phyloP scores from a whole-genome alignment of 37 sponge, comb jelly and placozoan species.

The Bolinopsis microptera region DNA sequence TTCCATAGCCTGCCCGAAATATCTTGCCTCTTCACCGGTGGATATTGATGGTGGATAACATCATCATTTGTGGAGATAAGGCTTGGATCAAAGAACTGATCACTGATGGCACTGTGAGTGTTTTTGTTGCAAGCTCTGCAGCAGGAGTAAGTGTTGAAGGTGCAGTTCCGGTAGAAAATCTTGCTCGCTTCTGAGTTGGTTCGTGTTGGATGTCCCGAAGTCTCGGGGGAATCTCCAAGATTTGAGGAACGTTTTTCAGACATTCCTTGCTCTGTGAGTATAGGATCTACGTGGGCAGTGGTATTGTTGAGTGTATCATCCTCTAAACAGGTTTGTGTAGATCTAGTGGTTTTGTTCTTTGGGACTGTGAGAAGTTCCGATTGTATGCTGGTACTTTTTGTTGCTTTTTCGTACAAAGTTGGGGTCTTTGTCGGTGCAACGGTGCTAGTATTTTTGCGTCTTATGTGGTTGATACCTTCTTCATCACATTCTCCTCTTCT shows the following conservation, averaged over 20 bases:
- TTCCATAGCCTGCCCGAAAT: neutral
- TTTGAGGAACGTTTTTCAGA: too few relatives aligned
- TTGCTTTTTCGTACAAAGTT: neutral
- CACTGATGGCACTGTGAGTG: neutral
- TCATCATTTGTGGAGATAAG: neutral
- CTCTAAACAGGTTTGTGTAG: neutral
- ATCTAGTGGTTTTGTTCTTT: neutral
- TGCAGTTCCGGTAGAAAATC: conserved; percentile 22
- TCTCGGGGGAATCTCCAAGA: neutral
- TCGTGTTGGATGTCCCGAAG: neutral
- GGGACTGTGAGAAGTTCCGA: neutral
- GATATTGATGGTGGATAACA: neutral
- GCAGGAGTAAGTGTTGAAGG: conserved; percentile 45
- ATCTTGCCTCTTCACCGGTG: neutral
- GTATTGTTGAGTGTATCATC: neutral
- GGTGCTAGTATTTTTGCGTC: neutral
- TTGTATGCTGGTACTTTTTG: neutral
- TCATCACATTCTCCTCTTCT: neutral
- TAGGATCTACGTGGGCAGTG: neutral
- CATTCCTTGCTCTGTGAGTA: neutral
- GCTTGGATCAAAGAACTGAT: neutral
- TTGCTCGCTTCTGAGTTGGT: neutral
- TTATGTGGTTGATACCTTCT: neutral
- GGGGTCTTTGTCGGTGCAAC: neutral
- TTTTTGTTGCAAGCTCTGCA: neutral